Base-by-base conservation (phyloP, 2,888 invertebrate genomes). In the Vesta saturnalis region DNA sequence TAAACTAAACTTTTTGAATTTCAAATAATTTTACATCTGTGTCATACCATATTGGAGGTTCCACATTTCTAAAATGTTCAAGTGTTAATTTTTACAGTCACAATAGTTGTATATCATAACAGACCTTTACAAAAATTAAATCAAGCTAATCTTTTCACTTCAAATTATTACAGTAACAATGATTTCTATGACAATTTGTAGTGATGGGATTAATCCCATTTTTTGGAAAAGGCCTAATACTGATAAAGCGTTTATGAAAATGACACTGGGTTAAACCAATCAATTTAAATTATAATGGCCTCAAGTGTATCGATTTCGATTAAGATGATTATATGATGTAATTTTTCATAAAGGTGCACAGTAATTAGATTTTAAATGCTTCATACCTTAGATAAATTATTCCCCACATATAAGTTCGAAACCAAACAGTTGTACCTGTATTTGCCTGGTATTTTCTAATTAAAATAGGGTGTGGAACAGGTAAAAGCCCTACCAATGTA, bases 391-490 rank as follows among this genome's bases (percentile, higher is more conserved):
- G 89, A 85, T 99, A 99, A 76, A 99, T 98, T 63, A 99, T 96
- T 59, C 99, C 99, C 99, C 99, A 99, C 91, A 99, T 95, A 83
- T 99, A 99, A 0, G 99, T 99, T 64, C 99, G 88, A 87, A 99
- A 99, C 99, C 99, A 99, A 79, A 97, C 96, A 21, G 98, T 98
- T 0, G 99, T 99, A 70, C 98, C 99, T 39, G 94, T 92, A 86
- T 99, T 99, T 56, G 99, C 97, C 85, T 99, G 99, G 86, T 99
- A 99, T 86, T 99, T 97, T 77, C 99, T 89, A 82, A 99, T 99
- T 71, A 99, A 90, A 84, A 99, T 99, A 6, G 99, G 99, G 86
- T 99, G 99, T 4, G 99, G 99, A 60, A 99, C 99, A 0, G 99
- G 99, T 76, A 99, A 86, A 60, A 99, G 86, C 0, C 99, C 99